Percentiles rank a stretch among this genome's conserved stretches.
Evolutionary conservation across 2,888 invertebrate genomes (phyloP).

Genomic region (Eristalinus aeneus): DNA sequence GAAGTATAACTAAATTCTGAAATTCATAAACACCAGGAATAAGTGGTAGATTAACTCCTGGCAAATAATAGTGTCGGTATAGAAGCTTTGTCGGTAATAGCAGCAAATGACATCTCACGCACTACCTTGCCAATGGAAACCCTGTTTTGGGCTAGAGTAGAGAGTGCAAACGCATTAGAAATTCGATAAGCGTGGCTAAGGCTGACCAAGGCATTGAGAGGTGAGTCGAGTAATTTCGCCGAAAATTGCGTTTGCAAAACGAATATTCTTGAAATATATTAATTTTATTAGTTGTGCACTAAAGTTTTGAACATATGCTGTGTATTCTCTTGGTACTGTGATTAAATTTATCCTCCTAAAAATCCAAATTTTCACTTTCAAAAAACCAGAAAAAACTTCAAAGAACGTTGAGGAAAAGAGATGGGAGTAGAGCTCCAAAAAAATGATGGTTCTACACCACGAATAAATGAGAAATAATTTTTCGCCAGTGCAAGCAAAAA

Average conservation of each 20-base stretch:
- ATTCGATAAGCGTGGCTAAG: conserved; percentile 91
- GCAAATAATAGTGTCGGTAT: no score
- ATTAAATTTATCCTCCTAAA: not conserved
- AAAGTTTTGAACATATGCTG: not conserved
- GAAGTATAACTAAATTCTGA: no score
- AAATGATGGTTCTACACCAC: conserved; percentile 30
- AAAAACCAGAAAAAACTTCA: conserved; percentile 35
- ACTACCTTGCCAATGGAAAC: conserved; percentile 34
- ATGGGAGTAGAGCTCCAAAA: conserved; percentile 30
- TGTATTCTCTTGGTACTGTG: not conserved
- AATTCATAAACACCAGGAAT: no score
- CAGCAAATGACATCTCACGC: conserved; percentile 34
- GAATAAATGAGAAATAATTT: conserved; percentile 48
- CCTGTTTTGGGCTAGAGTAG: conserved; percentile 35
- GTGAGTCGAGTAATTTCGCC: conserved; percentile 58
- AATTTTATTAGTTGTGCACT: not conserved
- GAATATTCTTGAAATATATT: conserved; percentile 28
- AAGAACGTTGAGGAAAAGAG: conserved; percentile 41
- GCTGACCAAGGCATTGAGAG: conserved; percentile 61
- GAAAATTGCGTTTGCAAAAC: conserved; percentile 50
- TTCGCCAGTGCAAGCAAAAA: conserved; percentile 54
- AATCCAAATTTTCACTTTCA: conserved; percentile 44
- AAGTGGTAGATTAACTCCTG: no score
- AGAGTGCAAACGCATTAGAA: conserved; percentile 57
- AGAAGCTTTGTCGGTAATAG: not conserved